phyloP scores from a whole-genome alignment of 2,113 vertebrate species.

The Parotia lawesii region DNA sequence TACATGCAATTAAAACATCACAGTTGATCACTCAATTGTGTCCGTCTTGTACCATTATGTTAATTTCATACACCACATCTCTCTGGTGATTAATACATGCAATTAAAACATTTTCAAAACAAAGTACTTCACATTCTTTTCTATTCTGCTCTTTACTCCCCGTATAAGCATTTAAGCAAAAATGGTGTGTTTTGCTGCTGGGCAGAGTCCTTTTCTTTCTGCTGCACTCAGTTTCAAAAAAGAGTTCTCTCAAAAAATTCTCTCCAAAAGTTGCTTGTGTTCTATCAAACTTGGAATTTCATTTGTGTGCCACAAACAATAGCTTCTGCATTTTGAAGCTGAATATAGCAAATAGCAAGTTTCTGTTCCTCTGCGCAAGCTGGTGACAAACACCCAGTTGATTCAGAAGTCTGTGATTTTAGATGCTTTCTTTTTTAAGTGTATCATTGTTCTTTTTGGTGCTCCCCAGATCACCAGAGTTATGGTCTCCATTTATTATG shows the following conservation, averaged over 20 bases:
- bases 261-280: background rate
- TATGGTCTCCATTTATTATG: background rate
- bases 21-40: background rate
- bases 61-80: background rate
- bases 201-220: background rate
- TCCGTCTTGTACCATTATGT: background rate
- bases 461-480: background rate
- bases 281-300: background rate
- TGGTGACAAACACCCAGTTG: background rate
- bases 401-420: background rate
- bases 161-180: background rate
- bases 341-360: background rate
- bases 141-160: background rate
- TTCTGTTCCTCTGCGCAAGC: background rate
- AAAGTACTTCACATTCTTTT: background rate
- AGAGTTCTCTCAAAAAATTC: background rate
- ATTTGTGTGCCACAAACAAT: background rate
- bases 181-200: background rate
- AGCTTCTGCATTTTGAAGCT: background rate
- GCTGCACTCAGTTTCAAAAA: background rate
- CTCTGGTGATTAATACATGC: background rate
- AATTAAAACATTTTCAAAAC: background rate
- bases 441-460: background rate
- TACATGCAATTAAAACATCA: background rate
- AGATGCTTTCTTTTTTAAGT: background rate